Percentiles rank a stretch among this genome's conserved stretches.
These are phyloP conservation scores for Heterotis niloticus DNA, from an alignment of 2,113 vertebrate genomes.

Conservation along the genomic window DNA sequence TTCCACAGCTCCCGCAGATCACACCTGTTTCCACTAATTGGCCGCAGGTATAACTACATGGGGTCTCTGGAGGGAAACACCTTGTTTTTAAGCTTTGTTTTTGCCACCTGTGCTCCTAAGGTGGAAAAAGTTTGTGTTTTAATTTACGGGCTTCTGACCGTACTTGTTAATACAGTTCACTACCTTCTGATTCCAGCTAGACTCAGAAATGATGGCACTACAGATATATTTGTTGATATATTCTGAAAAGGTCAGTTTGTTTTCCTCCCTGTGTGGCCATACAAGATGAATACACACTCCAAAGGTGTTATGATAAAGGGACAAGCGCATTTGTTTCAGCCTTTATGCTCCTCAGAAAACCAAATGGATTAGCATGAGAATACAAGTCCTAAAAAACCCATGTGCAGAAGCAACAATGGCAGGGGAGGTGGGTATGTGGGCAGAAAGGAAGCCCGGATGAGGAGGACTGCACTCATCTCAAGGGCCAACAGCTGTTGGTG, in stretches of 20 bases:
- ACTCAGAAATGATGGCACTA: not conserved
- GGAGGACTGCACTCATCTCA: slow-evolving; percentile 27
- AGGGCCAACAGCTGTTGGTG: slow-evolving; percentile 47
- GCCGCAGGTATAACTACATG: too few species aligned
- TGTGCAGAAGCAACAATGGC: not conserved
- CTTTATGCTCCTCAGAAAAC: slow-evolving; percentile 36
- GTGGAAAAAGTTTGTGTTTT: too few species aligned
- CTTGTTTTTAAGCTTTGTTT: too few species aligned
- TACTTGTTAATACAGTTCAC: too few species aligned
- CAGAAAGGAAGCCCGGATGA: not conserved
- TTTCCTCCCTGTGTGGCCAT: too few species aligned
- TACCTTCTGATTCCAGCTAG: not conserved
- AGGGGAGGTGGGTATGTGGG: not conserved
- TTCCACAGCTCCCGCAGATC: too few species aligned
- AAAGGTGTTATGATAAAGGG: slow-evolving; percentile 9
- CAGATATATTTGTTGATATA: not conserved
- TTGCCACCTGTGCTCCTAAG: too few species aligned
- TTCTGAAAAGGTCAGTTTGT: not conserved
- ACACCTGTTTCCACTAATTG: too few species aligned
- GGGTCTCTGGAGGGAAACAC: too few species aligned
- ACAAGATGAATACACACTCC: slow-evolving; percentile 40
- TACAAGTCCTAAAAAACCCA: slow-evolving; percentile 25
- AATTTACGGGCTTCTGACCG: too few species aligned
- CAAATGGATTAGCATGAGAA: slow-evolving; percentile 54
- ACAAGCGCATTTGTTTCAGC: slow-evolving; percentile 39